These are phyloP conservation scores for Actias luna DNA, from an alignment of 2,888 invertebrate genomes.

Conservation along the genomic window DNA sequence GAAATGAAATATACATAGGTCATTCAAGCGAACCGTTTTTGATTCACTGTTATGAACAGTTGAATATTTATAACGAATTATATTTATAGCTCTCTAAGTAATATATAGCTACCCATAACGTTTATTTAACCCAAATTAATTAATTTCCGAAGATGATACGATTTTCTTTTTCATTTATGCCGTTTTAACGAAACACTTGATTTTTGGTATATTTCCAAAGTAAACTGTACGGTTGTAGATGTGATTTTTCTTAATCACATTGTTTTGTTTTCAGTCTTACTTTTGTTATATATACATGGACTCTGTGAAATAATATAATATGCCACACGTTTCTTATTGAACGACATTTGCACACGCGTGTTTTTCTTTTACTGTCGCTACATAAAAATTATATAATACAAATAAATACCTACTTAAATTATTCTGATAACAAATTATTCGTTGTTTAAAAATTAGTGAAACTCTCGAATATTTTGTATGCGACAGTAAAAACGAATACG, in stretches of 20 bases:
- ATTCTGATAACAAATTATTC: background rate
- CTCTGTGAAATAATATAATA: conserved; percentile 32
- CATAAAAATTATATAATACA: background rate
- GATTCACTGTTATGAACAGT: too few relatives aligned
- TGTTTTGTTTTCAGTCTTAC: conserved; percentile 68
- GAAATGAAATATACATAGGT: too few relatives aligned
- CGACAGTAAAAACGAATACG: background rate
- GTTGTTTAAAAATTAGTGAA: background rate
- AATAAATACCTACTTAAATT: background rate
- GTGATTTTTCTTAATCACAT: conserved; percentile 27
- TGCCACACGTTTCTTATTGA: conserved; percentile 9
- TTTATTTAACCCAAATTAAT: background rate
- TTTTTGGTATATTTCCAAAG: conserved; percentile 30
- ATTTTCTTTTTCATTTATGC: background rate
- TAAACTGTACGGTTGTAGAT: conserved; percentile 2
- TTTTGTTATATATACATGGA: conserved; percentile 75
- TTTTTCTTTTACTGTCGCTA: background rate
- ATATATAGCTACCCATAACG: background rate
- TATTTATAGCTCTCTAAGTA: background rate
- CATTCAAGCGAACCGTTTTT: too few relatives aligned
- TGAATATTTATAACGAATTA: background rate
- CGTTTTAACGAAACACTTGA: background rate
- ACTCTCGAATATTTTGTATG: background rate
- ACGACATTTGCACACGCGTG: background rate
- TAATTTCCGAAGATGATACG: too few relatives aligned